phyloP scores from a whole-genome alignment of 2,113 vertebrate genomes.

The Salvator merianae region DNA sequence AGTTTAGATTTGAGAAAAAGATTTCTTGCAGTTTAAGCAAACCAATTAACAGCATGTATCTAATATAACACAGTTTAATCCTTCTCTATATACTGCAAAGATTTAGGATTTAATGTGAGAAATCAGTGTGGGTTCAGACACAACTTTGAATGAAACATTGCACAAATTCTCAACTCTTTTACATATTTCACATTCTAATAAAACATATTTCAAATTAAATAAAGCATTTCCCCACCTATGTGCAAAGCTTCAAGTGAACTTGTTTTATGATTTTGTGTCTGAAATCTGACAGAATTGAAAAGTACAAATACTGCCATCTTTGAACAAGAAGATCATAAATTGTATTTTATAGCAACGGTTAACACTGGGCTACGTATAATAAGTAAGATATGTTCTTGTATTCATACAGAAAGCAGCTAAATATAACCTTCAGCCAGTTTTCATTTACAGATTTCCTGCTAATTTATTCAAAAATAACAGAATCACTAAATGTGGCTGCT shows the following conservation, averaged over 20 bases:
- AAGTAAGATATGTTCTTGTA: not conserved
- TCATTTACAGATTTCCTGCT: slow-evolving; percentile 4
- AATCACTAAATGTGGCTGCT: fast-evolving
- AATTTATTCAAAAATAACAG: slow-evolving; percentile 33
- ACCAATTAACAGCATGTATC: slow-evolving; percentile 72
- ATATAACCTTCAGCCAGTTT: not conserved
- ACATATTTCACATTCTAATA: slow-evolving; percentile 49
- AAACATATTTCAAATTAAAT: slow-evolving; percentile 42
- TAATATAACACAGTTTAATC: slow-evolving; percentile 53
- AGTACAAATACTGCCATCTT: slow-evolving; percentile 30
- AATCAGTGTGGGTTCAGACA: slow-evolving; percentile 48
- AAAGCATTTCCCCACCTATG: slow-evolving; percentile 18
- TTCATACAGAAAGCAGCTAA: not conserved
- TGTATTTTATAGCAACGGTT: slow-evolving; percentile 4
- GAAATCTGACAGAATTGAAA: slow-evolving; percentile 29
- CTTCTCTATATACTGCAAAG: slow-evolving; percentile 69
- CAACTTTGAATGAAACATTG: slow-evolving; percentile 71
- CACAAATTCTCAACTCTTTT: slow-evolving; percentile 33
- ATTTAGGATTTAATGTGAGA: slow-evolving; percentile 61
- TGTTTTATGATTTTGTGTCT: too few species aligned
- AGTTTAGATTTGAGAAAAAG: slow-evolving; percentile 40
- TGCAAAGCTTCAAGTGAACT: slow-evolving; percentile 33
- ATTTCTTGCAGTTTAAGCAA: slow-evolving; percentile 57
- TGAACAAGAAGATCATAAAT: not conserved
- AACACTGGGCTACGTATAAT: slow-evolving; percentile 18